Evolutionary conservation across 2,797 vertebrate species (phyloP), one percentile per base, ranked within the genome.

Genomic region (Choloepus didactylus): DNA sequence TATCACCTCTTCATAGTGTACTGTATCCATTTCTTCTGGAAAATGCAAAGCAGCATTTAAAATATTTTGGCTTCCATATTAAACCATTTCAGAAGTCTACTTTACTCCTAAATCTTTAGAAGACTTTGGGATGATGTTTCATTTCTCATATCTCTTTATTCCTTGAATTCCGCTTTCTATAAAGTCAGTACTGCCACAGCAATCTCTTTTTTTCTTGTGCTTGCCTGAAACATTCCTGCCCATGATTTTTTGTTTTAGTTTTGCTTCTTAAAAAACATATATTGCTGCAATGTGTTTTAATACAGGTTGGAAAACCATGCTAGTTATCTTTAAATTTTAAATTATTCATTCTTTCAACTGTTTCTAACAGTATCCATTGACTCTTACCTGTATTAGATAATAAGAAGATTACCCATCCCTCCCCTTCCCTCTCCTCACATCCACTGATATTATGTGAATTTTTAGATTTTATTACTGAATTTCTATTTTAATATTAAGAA

Each of bases 81-180:
- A 93, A 77, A 62, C 62, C 16, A 81, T 94, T 46, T 94, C 25
- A 72, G n/a, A 69, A 80, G 27, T 29, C 27, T 81, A 66, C 5
- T 10, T 14, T 86, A 82, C 21, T 29, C 7, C 59, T 46, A 56
- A 9, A 2, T 62, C 59, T 76, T 87, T 56, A 89, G 41, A 2
- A 69, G 46, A 23, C 59, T 76, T 87, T 56, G 84, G 41, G 3
- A 75, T 35, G 35, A 35, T 35, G 35, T 35, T 35, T 35, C 35
- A 35, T 35, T 35, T 35, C 35, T 35, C 35, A 35, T 35, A 35
- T 35, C 41, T 44, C 41, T 44, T 44, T 44, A 44, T 44, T 44
- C 41, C 41, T 44, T 44, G 41, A 44, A 44, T 44, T 44, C 41
- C 41, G 41, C 41, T 44, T 44, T 44, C 41, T 44, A 6, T 44